Base-by-base conservation (phyloP, 2,888 invertebrate genomes). In the Drosophila testacea region DNA sequence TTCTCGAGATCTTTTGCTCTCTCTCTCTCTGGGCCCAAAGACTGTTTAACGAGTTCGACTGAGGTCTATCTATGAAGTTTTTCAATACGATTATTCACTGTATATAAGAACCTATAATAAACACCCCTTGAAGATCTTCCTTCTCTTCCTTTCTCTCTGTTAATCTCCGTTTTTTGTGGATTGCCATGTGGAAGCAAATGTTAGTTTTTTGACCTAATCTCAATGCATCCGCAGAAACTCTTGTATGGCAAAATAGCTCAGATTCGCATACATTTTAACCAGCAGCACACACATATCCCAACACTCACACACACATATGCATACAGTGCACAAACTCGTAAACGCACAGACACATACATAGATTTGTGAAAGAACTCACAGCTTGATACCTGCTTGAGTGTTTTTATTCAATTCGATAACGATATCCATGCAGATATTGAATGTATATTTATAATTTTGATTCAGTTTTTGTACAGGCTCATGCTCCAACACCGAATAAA, bases 401-500 rank as follows among this genome's bases (percentile, higher is more conserved):
- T 66, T 77, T 54, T 60, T 57, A 47, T 41, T 47, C 36, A 30
- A 69, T 52, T 42, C 39, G 28, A 28, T 52, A 28, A 52, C 36
- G 39, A 52, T 52, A 52, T 52, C 50, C 34, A 22, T 36, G 50
- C 50, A 47, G 27, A 55, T 65, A 44, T 47, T 54, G 59, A 75
- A 75, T 71, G 55, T 73, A 55, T 36, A 30, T 57, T 73, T 50
- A 64, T 61, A 10, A 54, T 65, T 73, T 61, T 46, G 27, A 61
- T 73, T 70, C 30, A 47, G 66, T 69, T 63, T 36, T 36, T 85
- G 65, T 76, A 74, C 78, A 68, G 73, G 81, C 83, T 83, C 76
- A 79, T 88, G 78, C 81, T 88, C 83, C 88, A 86, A 86, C 76
- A 88, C 79, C 76, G 83, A 83, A 79, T 77, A 80, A 81, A 77